Evolutionary conservation across 2,797 vertebrate species (phyloP).

Genomic region (Rhynchonycteris naso): DNA sequence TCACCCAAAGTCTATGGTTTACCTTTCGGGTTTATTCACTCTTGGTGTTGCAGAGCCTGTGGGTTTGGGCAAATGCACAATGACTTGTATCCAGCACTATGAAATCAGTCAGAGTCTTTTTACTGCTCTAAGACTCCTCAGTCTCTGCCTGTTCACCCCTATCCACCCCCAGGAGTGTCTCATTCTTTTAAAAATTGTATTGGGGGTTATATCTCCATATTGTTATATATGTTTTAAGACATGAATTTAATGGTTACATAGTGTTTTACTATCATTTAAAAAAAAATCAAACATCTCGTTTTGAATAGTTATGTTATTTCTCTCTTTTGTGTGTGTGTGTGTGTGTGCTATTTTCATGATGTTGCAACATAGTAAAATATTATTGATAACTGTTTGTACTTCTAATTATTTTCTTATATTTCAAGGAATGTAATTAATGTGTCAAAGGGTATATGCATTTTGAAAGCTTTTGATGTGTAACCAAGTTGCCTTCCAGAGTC

Average conservation of each 20-base stretch:
- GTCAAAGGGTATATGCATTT: not conserved
- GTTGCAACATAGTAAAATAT: not conserved
- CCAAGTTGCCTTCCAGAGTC: not conserved
- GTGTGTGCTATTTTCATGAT: not conserved
- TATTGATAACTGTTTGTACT: not conserved
- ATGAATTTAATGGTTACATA: not conserved
- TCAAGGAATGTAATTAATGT: not conserved
- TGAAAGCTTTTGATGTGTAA: not conserved
- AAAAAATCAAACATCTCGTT: not conserved
- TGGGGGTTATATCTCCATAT: not conserved
- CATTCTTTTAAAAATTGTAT: constrained; percentile 11
- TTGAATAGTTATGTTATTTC: not conserved
- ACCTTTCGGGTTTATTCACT: not conserved
- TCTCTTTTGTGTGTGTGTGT: not conserved
- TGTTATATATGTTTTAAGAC: not conserved
- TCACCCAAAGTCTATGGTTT: not conserved
- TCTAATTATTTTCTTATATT: not conserved
- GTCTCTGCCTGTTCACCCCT: not conserved
- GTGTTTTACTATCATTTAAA: not conserved
- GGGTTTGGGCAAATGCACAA: not conserved
- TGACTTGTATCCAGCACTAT: not conserved
- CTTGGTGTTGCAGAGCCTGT: not conserved
- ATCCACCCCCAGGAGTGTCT: not conserved
- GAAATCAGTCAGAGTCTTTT: not conserved
- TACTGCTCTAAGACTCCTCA: not conserved